Percentiles rank a stretch among this genome's conserved stretches.
phyloP scores from a whole-genome alignment of 1,140 invertebrate genomes.

The Cotesia chilonis region DNA sequence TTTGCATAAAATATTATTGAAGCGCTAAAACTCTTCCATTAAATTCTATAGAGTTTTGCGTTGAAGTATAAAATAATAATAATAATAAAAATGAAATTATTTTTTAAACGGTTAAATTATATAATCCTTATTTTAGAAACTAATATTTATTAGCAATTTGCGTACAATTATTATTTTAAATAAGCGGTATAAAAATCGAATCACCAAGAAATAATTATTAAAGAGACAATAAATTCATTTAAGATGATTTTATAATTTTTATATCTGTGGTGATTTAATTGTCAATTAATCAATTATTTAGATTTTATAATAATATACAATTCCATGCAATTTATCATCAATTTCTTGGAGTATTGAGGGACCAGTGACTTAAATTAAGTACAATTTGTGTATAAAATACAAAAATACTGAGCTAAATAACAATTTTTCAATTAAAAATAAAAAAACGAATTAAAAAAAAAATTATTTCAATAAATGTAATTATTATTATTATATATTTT shows the following conservation, averaged over 20 bases:
- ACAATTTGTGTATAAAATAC: conserved; percentile 64
- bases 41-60: too few species aligned
- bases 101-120: conserved; percentile 26
- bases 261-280: conserved; percentile 30
- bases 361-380: conserved; percentile 60
- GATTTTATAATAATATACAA: conserved; percentile 42
- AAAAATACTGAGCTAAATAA: conserved; percentile 65
- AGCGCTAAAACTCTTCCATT: too few species aligned
- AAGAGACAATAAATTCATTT: conserved; percentile 36
- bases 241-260: conserved; percentile 20
- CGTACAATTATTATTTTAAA: conserved; percentile 57
- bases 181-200: conserved; percentile 59
- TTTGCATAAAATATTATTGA: too few species aligned
- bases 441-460: background rate
- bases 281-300: conserved; percentile 12
- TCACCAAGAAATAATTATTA: conserved; percentile 34
- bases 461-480: background rate
- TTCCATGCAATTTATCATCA: conserved; percentile 39
- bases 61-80: too few species aligned
- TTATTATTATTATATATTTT: background rate
- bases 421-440: conserved; percentile 24
- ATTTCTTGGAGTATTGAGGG: background rate
- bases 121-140: conserved; percentile 47
- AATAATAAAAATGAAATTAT: background rate
- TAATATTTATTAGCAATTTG: conserved; percentile 60